Evolutionary conservation across 2,888 invertebrate species (phyloP), one percentile per base, ranked within the genome.

Genomic region (Dugesia japonica): DNA sequence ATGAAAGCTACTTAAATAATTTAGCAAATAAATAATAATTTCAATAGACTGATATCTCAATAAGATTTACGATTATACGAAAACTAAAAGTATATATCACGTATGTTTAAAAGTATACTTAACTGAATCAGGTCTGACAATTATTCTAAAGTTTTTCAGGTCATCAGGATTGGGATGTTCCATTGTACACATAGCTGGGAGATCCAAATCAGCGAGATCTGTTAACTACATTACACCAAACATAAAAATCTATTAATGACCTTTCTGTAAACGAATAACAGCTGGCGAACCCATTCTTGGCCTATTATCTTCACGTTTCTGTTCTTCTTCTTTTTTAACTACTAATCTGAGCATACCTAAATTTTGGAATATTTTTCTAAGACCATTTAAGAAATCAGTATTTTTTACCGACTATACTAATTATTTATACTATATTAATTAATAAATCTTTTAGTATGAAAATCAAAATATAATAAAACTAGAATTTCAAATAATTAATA

Each of bases 61-160:
- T n/a, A n/a, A n/a, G n/a, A n/a, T n/a, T n/a, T n/a, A n/a, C n/a
- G n/a, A n/a, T n/a, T n/a, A n/a, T n/a, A n/a, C n/a, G n/a, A n/a
- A n/a, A n/a, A n/a, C n/a, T n/a, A n/a, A n/a, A n/a, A n/a, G n/a
- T n/a, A n/a, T n/a, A n/a, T n/a, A n/a, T n/a, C n/a, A n/a, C n/a
- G n/a, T n/a, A n/a, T n/a, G n/a, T n/a, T n/a, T n/a, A n/a, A n/a
- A 31, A 31, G 4, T 31, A 31, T 31, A 56, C 56, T 56, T 83
- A 84, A 89, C 89, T 88, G 95, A 94, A 87, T 97, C 95, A 78
- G 95, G 95, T 83, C 91, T 91, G 84, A 97, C 94, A 80, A 92
- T 89, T 83, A 97, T 87, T 88, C 94, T 94, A 86, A 97, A 95
- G 86, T 89, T 91, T 81, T 95, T 88, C 84, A 97, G 88, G 86